Percentiles rank a stretch among this genome's conserved stretches.
Conservation (phyloP, 2,888 invertebrate genomes). For the Nephrotoma appendiculata region DNA sequence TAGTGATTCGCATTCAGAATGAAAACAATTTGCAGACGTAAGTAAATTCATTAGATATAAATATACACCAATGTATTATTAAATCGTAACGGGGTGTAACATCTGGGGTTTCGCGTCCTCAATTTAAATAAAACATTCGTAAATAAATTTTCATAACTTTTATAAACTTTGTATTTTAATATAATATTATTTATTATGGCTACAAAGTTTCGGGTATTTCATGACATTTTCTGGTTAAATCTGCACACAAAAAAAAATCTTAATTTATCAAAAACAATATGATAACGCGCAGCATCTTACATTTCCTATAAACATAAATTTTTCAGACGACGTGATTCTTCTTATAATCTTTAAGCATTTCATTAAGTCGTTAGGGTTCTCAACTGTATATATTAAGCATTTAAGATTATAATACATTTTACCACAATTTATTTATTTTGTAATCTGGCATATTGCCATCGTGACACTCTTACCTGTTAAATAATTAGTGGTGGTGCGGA, state of each 20-base stretch:
- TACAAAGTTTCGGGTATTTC: not conserved
- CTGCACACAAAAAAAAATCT: not conserved
- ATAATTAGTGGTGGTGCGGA: not conserved
- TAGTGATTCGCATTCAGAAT: too few species aligned
- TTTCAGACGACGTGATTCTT: not conserved
- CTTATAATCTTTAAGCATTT: not conserved
- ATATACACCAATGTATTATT: not conserved
- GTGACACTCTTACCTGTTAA: not conserved
- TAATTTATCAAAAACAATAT: not conserved
- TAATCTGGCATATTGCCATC: not conserved
- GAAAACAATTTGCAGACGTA: too few species aligned
- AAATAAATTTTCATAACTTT: not conserved
- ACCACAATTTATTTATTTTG: not conserved
- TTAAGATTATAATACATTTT: not conserved
- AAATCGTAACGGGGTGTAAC: not conserved
- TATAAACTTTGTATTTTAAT: not conserved
- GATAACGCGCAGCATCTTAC: not conserved
- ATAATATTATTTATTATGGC: not conserved
- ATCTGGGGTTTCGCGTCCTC: not conserved
- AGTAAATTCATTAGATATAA: too few species aligned
- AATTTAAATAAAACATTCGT: not conserved
- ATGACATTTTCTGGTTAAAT: not conserved
- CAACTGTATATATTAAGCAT: not conserved
- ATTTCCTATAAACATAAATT: not conserved
- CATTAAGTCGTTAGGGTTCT: not conserved